Conservation (phyloP, 2,113 vertebrate genomes). For the Myrmecobius fasciatus region DNA sequence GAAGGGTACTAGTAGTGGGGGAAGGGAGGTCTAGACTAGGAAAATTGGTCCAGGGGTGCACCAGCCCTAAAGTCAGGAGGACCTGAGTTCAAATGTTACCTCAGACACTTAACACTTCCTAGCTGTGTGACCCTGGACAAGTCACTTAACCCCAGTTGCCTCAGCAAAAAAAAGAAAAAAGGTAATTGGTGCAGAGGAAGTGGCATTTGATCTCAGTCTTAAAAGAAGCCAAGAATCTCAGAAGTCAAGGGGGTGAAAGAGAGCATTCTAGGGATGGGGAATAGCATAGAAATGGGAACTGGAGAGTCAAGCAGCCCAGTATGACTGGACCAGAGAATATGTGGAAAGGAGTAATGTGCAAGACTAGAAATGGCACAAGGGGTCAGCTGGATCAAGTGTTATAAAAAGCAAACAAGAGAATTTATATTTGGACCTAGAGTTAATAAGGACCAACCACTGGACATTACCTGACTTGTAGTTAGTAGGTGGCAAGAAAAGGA, state of each 20-base stretch:
- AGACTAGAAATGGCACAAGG: too few relatives aligned
- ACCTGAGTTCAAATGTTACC: too few relatives aligned
- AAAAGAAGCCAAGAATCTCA: not conserved
- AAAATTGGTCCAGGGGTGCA: not conserved
- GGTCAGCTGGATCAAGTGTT: not conserved
- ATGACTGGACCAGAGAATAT: too few relatives aligned
- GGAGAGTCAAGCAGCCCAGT: not conserved
- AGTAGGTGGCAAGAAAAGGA: not conserved
- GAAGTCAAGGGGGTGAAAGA: not conserved
- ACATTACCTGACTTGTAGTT: not conserved
- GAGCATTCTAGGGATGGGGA: not conserved
- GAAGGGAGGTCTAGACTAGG: too few relatives aligned
- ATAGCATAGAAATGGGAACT: not conserved
- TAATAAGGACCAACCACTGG: not conserved
- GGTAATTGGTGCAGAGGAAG: not conserved
- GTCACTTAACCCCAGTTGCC: too few relatives aligned
- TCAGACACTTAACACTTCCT: too few relatives aligned
- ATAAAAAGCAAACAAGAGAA: not conserved
- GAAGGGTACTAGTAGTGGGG: not conserved
- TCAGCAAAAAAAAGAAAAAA: too few relatives aligned
- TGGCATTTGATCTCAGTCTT: not conserved
- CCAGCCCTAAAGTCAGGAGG: too few relatives aligned
- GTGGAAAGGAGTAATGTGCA: too few relatives aligned
- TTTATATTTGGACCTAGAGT: not conserved
- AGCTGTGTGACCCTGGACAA: too few relatives aligned